A percentile compares a stretch with the other conserved stretches of the same genome.
Conservation (phyloP, 1,140 invertebrate genomes). For the Ostrea denselamellosa region DNA sequence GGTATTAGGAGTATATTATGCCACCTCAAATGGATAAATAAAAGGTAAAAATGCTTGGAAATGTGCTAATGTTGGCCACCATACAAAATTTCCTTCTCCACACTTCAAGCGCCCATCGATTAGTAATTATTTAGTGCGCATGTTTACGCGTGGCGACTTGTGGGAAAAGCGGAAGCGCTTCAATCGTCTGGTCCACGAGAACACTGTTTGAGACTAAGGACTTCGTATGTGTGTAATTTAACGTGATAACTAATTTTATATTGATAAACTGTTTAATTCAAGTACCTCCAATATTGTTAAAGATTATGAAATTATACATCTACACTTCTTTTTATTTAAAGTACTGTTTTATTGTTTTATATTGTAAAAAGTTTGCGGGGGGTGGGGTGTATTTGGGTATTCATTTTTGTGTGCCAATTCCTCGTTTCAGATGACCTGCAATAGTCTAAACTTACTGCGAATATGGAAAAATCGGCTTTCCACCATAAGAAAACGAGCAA, state of each 20-base stretch:
- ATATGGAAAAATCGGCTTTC: background rate
- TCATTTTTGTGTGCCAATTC: background rate
- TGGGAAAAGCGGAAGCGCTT: constrained; percentile 15
- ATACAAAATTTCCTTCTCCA: constrained; percentile 31
- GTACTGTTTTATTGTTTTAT: no score
- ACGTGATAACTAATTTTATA: background rate
- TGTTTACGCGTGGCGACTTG: constrained; percentile 12
- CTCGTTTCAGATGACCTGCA: background rate
- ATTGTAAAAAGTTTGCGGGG: background rate
- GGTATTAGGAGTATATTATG: background rate
- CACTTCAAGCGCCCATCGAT: constrained; percentile 21
- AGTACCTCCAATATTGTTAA: no score
- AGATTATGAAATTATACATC: no score
- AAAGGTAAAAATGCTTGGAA: background rate
- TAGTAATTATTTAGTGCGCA: constrained; percentile 19
- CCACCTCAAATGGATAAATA: background rate
- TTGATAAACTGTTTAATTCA: no score
- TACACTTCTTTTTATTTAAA: no score
- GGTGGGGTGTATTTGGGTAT: background rate
- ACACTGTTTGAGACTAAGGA: background rate
- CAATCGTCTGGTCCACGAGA: background rate
- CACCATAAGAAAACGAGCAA: background rate
- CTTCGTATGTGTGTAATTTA: background rate
- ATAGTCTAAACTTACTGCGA: background rate
- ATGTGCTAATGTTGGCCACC: background rate